Percentiles rank a stretch among this genome's conserved stretches.
phyloP scores from a whole-genome alignment of 1,140 invertebrate species.

The Sarcophaga bullata region DNA sequence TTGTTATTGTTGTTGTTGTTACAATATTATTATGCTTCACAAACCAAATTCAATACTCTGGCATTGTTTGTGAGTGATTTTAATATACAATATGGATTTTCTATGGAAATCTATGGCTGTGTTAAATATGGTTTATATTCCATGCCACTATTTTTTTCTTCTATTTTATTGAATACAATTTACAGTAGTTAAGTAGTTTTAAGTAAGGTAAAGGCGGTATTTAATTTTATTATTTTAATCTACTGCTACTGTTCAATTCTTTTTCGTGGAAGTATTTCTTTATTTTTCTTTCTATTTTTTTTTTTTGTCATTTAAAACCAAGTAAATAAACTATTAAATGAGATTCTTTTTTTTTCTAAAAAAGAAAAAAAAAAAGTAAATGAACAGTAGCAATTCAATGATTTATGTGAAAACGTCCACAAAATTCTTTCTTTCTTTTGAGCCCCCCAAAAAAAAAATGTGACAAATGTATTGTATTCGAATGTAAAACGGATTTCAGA shows the following conservation, averaged over 20 bases:
- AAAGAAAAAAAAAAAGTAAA: background rate
- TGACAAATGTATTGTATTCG: too few species aligned
- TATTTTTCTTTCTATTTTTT: background rate
- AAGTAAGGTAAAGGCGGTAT: background rate
- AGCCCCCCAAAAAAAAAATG: too few species aligned
- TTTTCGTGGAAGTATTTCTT: background rate
- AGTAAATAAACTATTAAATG: constrained; percentile 17
- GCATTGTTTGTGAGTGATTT: constrained; percentile 1
- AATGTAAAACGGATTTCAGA: too few species aligned
- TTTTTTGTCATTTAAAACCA: background rate
- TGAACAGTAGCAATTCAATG: too few species aligned
- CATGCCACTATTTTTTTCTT: too few species aligned
- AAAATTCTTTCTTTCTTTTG: too few species aligned
- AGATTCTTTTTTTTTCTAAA: background rate
- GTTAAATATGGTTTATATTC: background rate
- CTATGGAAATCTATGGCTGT: background rate
- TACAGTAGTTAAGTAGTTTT: too few species aligned
- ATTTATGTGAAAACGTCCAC: too few species aligned
- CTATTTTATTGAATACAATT: too few species aligned
- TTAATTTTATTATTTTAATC: constrained; percentile 17
- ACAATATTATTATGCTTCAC: background rate
- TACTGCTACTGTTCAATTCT: background rate
- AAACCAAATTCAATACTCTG: background rate
- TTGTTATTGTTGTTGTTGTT: too few species aligned
- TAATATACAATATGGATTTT: background rate